Conservation (phyloP, 2,888 invertebrate genomes). For the Nemapogon koenigi region DNA sequence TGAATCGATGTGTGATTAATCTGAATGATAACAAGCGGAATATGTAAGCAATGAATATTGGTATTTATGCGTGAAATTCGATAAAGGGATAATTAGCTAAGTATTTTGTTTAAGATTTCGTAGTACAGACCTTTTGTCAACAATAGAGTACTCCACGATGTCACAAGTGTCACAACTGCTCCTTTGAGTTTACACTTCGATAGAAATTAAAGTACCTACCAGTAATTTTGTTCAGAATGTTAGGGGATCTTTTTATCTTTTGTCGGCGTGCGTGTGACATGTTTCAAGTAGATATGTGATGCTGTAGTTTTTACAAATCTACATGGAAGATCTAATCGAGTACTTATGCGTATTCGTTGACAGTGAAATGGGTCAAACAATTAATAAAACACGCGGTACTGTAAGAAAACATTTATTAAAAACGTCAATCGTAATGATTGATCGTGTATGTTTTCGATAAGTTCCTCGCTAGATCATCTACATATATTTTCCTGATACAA, state of each 20-base stretch:
- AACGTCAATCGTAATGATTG: conserved; percentile 2
- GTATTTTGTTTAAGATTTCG: not conserved
- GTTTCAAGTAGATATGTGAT: conserved; percentile 29
- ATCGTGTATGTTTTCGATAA: not conserved
- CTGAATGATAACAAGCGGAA: conserved; percentile 35
- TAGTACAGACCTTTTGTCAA: conserved; percentile 17
- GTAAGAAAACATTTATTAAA: conserved; percentile 8
- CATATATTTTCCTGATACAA: too few species aligned
- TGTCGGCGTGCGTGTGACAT: conserved; percentile 27
- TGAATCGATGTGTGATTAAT: conserved; percentile 45
- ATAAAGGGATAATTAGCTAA: conserved; percentile 6
- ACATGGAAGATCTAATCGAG: conserved; percentile 15
- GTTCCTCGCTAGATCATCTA: too few species aligned
- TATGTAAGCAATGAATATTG: conserved; percentile 8
- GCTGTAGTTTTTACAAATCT: conserved; percentile 28
- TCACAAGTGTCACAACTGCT: conserved; percentile 31
- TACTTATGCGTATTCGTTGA: conserved; percentile 48
- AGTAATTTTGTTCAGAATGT: conserved; percentile 47
- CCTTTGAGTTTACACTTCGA: conserved; percentile 58
- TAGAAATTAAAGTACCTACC: conserved; percentile 54
- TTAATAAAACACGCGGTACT: conserved; percentile 52
- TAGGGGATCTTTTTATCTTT: conserved; percentile 35
- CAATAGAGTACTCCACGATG: conserved; percentile 41
- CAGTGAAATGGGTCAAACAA: conserved; percentile 61
- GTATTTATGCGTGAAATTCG: conserved; percentile 11